Evolutionary conservation across 1,140 invertebrate species (phyloP).

Genomic region (Armadillidium nasatum): DNA sequence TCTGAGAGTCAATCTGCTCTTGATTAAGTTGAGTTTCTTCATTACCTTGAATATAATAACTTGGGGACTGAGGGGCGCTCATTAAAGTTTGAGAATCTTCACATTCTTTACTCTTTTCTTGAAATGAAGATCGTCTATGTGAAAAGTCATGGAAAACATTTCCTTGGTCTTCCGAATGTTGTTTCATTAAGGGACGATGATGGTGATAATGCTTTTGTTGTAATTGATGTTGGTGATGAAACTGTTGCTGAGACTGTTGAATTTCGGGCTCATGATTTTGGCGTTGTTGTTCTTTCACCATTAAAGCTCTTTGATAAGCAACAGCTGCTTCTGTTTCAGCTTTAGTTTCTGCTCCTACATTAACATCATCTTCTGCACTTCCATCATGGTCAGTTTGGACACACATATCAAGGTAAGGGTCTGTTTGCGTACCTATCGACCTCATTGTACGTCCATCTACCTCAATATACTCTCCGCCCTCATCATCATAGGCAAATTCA

Average conservation of each 20-base stretch:
- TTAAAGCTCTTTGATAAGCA: slow-evolving; percentile 18
- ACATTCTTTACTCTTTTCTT: no score
- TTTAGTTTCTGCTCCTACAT: slow-evolving; percentile 40
- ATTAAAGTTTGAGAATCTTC: no score
- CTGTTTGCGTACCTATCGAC: slow-evolving; percentile 41
- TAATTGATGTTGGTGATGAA: slow-evolving; percentile 12
- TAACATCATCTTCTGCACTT: slow-evolving; percentile 41
- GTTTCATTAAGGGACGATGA: slow-evolving; percentile 9
- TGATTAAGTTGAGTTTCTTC: neutral
- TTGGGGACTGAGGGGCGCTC: no score
- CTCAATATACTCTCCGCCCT: slow-evolving; percentile 46
- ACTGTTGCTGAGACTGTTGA: slow-evolving; percentile 26
- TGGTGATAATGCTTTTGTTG: neutral
- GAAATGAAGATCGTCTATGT: no score
- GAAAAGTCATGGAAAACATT: no score
- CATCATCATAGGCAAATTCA: slow-evolving; percentile 48
- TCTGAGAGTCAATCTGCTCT: neutral
- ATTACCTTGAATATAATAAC: no score
- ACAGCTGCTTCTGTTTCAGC: slow-evolving; percentile 40
- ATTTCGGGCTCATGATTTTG: no score
- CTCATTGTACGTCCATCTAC: slow-evolving; percentile 26
- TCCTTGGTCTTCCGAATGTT: neutral
- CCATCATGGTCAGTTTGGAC: slow-evolving; percentile 43
- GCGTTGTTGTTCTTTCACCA: neutral
- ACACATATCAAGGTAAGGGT: slow-evolving; percentile 42